phyloP scores from a whole-genome alignment of 1,140 invertebrate genomes.

The Eulimnadia texana region DNA sequence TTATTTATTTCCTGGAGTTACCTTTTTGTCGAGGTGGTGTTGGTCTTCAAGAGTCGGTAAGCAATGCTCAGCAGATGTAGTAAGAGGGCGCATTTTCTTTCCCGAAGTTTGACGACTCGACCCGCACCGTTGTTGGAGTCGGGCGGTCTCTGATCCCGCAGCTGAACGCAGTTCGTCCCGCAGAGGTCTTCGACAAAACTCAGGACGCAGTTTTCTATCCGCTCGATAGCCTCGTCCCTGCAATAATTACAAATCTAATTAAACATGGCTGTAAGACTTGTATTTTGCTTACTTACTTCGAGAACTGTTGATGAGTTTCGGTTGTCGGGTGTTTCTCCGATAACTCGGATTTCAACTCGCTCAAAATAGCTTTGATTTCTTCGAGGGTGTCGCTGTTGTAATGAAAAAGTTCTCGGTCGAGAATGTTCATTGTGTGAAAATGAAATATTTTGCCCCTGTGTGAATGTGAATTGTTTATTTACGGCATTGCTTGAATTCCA shows the following conservation, averaged over 20 bases:
- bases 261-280: too few species aligned
- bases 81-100: background rate
- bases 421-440: background rate
- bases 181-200: background rate
- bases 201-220: background rate
- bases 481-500: background rate
- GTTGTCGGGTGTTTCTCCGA: background rate
- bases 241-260: background rate
- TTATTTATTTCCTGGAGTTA: background rate
- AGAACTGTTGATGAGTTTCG: background rate
- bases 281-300: too few species aligned
- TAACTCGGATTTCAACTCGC: background rate
- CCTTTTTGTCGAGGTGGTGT: constrained; percentile 5
- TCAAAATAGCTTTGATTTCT: background rate
- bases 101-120: background rate
- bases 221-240: background rate
- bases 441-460: too few species aligned
- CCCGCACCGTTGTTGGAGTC: background rate
- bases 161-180: background rate
- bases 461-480: too few species aligned
- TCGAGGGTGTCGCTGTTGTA: too few species aligned
- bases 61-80: constrained; percentile 1
- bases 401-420: too few species aligned
- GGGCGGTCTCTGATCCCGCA: background rate
- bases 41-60: background rate